A percentile compares a stretch with the other conserved stretches of the same genome.
phyloP scores from a whole-genome alignment of 2,888 invertebrate genomes.

The Crioceris asparagi region DNA sequence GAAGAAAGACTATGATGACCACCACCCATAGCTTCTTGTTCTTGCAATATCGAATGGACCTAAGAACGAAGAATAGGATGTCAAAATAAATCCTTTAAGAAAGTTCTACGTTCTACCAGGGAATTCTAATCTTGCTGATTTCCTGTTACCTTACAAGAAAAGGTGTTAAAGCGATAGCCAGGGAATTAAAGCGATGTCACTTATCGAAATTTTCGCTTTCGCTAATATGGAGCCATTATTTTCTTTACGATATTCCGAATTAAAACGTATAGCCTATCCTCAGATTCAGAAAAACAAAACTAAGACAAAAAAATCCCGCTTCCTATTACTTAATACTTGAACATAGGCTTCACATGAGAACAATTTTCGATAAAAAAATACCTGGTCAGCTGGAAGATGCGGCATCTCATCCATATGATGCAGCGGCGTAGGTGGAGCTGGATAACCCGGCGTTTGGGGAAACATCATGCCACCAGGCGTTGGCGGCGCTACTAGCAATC shows the following conservation, averaged over 20 bases:
- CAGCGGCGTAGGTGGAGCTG: conserved; percentile 34
- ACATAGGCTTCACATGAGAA: no score
- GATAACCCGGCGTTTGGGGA: conserved; percentile 37
- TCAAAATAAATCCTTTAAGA: background rate
- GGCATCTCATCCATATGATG: conserved; percentile 46
- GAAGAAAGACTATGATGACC: conserved; percentile 29
- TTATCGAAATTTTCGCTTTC: no score
- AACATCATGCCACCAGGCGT: conserved; percentile 31
- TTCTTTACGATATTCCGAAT: no score
- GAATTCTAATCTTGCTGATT: no score
- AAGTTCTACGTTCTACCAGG: background rate
- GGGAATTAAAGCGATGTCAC: no score
- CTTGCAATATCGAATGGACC: conserved; percentile 35
- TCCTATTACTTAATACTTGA: no score
- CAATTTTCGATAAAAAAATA: conserved; percentile 16
- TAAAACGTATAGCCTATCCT: background rate
- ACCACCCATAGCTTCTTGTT: conserved; percentile 33
- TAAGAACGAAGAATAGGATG: conserved; percentile 12
- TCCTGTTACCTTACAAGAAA: no score
- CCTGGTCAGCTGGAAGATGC: conserved; percentile 52
- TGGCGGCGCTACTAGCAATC: conserved; percentile 9
- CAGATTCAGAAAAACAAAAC: background rate
- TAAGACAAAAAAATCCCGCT: no score
- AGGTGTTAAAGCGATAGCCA: no score
- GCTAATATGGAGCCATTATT: no score